These are phyloP conservation scores for Rutpela maculata DNA, from an alignment of 2,888 invertebrate genomes.

Conservation along the genomic window DNA sequence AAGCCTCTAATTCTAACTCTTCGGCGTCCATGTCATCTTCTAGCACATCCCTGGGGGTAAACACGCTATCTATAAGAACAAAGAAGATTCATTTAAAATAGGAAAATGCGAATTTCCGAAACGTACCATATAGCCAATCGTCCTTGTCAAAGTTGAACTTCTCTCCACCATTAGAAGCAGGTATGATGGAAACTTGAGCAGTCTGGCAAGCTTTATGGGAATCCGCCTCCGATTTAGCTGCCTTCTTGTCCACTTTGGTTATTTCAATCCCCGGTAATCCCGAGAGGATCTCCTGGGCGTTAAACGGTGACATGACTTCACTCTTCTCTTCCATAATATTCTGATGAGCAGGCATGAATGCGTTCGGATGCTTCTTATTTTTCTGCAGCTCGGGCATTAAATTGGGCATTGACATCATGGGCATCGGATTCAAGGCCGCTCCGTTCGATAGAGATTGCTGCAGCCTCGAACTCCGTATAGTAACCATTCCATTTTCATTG, in stretches of 20 bases:
- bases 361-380: constrained; percentile 44
- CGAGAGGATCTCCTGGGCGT: constrained; percentile 72
- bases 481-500: constrained; percentile 88
- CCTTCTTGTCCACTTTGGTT: constrained; percentile 71
- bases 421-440: constrained; percentile 68
- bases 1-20: constrained; percentile 89
- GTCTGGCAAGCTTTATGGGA: constrained; percentile 66
- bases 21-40: constrained; percentile 88
- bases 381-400: constrained; percentile 56
- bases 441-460: constrained; percentile 64
- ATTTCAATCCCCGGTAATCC: constrained; percentile 73
- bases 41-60: constrained; percentile 87
- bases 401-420: constrained; percentile 52
- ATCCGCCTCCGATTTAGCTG: constrained; percentile 61
- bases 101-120: neutral
- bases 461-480: constrained; percentile 85
- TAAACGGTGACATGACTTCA: constrained; percentile 62
- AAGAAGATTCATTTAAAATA: neutral
- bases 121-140: constrained; percentile 72
- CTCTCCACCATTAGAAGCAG: constrained; percentile 65
- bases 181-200: constrained; percentile 72
- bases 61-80: constrained; percentile 79
- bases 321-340: constrained; percentile 37
- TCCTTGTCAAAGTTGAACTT: constrained; percentile 68
- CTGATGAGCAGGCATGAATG: constrained; percentile 55